Percentiles rank a stretch among this genome's conserved stretches.
Evolutionary conservation across 2,797 vertebrate species (phyloP).

Genomic region (Mico argentatus): DNA sequence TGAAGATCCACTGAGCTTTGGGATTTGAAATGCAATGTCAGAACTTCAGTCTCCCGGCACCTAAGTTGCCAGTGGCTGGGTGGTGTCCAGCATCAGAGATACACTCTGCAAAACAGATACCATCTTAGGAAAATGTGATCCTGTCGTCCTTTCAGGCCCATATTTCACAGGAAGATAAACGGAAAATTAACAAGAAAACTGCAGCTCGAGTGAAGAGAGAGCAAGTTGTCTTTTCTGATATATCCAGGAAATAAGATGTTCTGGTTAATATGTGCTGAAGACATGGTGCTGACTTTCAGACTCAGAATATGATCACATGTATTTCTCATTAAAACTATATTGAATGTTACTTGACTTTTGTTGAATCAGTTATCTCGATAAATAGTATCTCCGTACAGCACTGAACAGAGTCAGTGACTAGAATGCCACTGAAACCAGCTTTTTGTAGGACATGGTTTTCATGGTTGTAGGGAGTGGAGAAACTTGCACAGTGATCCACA

Average conservation of each 20-base stretch:
- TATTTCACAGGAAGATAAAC: slow-evolving; percentile 64
- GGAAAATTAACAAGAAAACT: slow-evolving; percentile 25
- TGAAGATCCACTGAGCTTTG: slow-evolving; percentile 26
- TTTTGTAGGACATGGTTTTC: neutral
- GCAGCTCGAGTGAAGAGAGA: slow-evolving; percentile 11
- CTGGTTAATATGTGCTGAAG: neutral
- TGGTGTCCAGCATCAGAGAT: slow-evolving; percentile 21
- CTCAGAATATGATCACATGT: neutral
- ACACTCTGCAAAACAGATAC: slow-evolving; percentile 53
- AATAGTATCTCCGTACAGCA: neutral
- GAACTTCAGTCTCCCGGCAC: neutral
- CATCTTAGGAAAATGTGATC: slow-evolving; percentile 49
- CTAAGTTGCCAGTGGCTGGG: slow-evolving; percentile 28
- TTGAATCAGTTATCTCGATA: slow-evolving; percentile 2
- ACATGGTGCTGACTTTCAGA: neutral
- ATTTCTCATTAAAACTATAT: neutral
- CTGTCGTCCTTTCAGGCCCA: slow-evolving; percentile 22
- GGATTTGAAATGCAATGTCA: neutral
- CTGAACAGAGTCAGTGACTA: neutral
- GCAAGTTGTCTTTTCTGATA: neutral
- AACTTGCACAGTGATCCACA: neutral
- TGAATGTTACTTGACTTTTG: neutral
- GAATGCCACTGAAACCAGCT: neutral
- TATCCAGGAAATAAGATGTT: neutral
- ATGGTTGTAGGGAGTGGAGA: neutral